Conservation (phyloP, 2,888 invertebrate genomes). For the Cosmorhoe ocellata region DNA sequence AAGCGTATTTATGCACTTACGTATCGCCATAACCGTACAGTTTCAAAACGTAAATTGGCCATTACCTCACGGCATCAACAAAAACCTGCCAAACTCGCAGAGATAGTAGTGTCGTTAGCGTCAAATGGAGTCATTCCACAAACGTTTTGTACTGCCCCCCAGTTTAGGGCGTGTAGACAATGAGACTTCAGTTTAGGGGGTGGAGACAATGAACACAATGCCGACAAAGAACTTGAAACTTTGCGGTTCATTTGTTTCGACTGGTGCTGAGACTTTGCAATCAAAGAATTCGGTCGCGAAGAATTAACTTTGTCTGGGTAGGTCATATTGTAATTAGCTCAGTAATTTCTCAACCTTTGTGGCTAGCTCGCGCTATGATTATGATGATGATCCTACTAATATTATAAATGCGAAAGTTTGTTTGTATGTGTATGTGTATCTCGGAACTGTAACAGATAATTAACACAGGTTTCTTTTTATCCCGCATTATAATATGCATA, state of each 20-base stretch:
- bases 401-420: too few relatives aligned
- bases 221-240: slow-evolving; percentile 31
- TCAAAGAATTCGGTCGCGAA: slow-evolving; percentile 15
- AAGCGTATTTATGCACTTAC: not conserved
- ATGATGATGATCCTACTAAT: too few relatives aligned
- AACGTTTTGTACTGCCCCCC: slow-evolving; percentile 21
- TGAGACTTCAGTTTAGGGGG: slow-evolving; percentile 13
- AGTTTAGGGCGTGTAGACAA: slow-evolving; percentile 17
- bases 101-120: slow-evolving; percentile 57
- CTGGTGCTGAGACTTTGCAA: slow-evolving; percentile 29
- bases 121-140: slow-evolving; percentile 42
- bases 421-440: too few relatives aligned
- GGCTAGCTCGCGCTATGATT: too few relatives aligned
- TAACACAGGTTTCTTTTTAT: too few relatives aligned
- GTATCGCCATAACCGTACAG: slow-evolving; percentile 8
- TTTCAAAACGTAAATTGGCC: slow-evolving; percentile 31
- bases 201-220: slow-evolving; percentile 32
- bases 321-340: too few relatives aligned
- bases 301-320: not conserved
- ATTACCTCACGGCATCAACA: slow-evolving; percentile 34
- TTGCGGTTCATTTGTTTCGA: slow-evolving; percentile 34
- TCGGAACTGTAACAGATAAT: too few relatives aligned
- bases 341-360: too few relatives aligned
- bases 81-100: slow-evolving; percentile 46
- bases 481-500: too few relatives aligned